Evolutionary conservation across 1,140 invertebrate species (phyloP).

Genomic region (Coenobita brevimanus): DNA sequence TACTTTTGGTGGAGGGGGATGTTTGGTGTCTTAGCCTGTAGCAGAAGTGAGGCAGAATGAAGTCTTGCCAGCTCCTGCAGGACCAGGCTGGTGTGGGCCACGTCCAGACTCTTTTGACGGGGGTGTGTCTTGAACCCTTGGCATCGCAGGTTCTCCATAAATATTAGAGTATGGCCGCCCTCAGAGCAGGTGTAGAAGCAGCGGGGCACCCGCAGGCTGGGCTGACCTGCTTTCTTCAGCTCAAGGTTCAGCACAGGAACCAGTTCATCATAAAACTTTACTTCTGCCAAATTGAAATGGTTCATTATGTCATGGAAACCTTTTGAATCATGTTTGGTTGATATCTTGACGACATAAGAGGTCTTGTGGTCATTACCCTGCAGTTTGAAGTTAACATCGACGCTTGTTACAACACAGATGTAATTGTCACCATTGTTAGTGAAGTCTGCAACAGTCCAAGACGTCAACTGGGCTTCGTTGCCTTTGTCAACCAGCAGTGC

Average conservation of each 20-base stretch:
- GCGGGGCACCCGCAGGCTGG: too few relatives aligned
- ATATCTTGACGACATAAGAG: constrained; percentile 4
- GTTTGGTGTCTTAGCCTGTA: background rate
- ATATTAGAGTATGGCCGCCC: too few relatives aligned
- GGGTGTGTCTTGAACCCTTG: constrained; percentile 6
- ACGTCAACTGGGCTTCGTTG: background rate
- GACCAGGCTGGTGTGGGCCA: constrained; percentile 25
- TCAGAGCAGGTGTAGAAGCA: too few relatives aligned
- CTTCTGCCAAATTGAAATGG: background rate
- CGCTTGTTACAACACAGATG: constrained; percentile 3
- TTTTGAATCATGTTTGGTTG: too few relatives aligned
- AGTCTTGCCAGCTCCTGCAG: constrained; percentile 50
- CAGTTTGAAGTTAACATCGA: background rate
- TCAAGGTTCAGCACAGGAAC: background rate
- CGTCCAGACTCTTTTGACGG: constrained; percentile 25
- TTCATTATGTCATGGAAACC: too few relatives aligned
- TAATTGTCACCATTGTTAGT: constrained; percentile 22
- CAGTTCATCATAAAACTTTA: background rate
- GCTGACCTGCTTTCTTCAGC: background rate
- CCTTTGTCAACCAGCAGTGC: constrained; percentile 7
- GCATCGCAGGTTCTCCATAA: too few relatives aligned
- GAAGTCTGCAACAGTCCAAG: constrained; percentile 15
- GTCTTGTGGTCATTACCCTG: background rate
- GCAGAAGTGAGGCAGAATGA: constrained; percentile 55
- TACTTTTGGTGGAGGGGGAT: constrained; percentile 14